These are phyloP conservation scores for Priocnemis perturbator DNA, from an alignment of 2,888 invertebrate species.

Conservation along the genomic window DNA sequence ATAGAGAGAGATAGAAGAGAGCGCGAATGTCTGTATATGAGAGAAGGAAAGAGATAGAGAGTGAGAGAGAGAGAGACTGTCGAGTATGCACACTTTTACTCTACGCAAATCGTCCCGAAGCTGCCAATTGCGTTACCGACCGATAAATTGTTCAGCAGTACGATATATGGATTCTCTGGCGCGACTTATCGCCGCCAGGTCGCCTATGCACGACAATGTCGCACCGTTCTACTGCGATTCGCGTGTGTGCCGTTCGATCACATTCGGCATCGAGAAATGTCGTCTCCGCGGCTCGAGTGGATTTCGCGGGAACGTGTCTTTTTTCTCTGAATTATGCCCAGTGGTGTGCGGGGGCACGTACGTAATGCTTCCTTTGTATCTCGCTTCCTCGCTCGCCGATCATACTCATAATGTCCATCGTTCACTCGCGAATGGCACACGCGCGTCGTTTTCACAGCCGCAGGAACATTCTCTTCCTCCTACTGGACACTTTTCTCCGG, in stretches of 20 bases:
- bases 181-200: slow-evolving; percentile 28
- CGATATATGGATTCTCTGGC: slow-evolving; percentile 28
- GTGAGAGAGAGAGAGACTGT: too few relatives aligned
- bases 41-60: too few relatives aligned
- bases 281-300: too few relatives aligned
- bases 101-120: too few relatives aligned
- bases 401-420: slow-evolving; percentile 11
- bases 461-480: slow-evolving; percentile 19
- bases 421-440: slow-evolving; percentile 14
- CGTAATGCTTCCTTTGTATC: slow-evolving; percentile 2
- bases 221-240: too few relatives aligned
- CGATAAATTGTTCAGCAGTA: slow-evolving; percentile 22
- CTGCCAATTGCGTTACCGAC: background rate
- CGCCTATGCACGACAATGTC: too few relatives aligned
- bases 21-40: too few relatives aligned
- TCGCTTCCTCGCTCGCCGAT: slow-evolving; percentile 3
- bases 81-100: too few relatives aligned
- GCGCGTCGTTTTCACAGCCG: slow-evolving; percentile 8
- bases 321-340: background rate
- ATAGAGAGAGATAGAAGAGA: background rate
- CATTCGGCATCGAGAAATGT: too few relatives aligned
- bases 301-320: background rate
- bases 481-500: slow-evolving; percentile 32
- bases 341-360: background rate
- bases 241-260: too few relatives aligned